A percentile compares a stretch with the other conserved stretches of the same genome.
Conservation (phyloP, 35 echinoderm and acorn worm species). For the Heliocidaris erythrogramma region DNA sequence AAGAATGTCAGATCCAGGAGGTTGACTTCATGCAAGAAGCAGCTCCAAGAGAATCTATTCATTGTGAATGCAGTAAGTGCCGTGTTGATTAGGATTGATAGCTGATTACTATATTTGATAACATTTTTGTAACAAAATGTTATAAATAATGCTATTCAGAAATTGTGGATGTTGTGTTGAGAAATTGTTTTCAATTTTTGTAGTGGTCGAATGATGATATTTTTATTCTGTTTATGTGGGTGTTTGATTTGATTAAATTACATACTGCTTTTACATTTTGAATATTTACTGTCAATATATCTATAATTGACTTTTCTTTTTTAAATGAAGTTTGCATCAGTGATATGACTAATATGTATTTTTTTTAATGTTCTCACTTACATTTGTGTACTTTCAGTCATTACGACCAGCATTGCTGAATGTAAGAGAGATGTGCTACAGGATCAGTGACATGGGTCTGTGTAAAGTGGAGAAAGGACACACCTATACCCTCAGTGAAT, state of each 20-base stretch:
- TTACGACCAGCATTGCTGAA: slow-evolving; percentile 92
- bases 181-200: background rate
- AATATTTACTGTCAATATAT: background rate
- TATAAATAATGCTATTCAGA: no score
- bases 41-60: slow-evolving; percentile 94
- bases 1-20: slow-evolving; percentile 89
- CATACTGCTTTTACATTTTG: background rate
- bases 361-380: background rate
- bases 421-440: slow-evolving; percentile 97
- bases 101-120: no score
- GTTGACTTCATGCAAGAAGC: slow-evolving; percentile 91
- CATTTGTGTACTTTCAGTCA: slow-evolving; percentile 58
- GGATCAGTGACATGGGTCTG: slow-evolving; percentile 98
- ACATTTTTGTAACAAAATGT: no score
- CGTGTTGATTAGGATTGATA: background rate
- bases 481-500: slow-evolving; percentile 85
- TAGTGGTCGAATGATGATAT: background rate
- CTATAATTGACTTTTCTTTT: background rate
- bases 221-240: background rate
- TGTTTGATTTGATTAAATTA: background rate
- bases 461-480: slow-evolving; percentile 96
- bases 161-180: no score
- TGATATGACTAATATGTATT: background rate
- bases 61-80: slow-evolving; percentile 90
- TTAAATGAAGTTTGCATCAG: background rate